These are phyloP conservation scores for Plagiodera versicolora DNA, from an alignment of 2,888 invertebrate genomes.

Conservation along the genomic window DNA sequence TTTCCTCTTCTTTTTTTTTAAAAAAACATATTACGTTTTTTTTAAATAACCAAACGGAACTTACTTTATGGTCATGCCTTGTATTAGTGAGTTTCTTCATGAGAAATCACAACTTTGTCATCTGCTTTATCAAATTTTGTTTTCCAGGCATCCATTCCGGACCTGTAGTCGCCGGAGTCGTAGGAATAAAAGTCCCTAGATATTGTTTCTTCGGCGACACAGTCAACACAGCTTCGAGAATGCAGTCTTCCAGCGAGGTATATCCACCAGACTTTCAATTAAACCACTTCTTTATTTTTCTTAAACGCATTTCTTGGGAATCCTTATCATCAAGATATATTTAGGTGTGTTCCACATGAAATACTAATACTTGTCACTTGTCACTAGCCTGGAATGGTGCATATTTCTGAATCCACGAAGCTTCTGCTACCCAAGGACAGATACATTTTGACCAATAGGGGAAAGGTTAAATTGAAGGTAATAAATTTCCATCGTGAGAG, in stretches of 20 bases:
- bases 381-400: slow-evolving; percentile 67
- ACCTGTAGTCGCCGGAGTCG: slow-evolving; percentile 83
- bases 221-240: slow-evolving; percentile 86
- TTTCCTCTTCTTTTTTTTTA: no score
- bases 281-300: no score
- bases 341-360: no score
- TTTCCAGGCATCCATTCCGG: slow-evolving; percentile 77
- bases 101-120: not conserved
- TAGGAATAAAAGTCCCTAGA: slow-evolving; percentile 78
- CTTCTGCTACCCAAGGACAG: slow-evolving; percentile 64
- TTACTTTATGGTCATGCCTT: no score
- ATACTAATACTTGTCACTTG: slow-evolving; percentile 4
- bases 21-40: no score
- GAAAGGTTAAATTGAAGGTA: slow-evolving; percentile 77
- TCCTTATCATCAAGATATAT: no score
- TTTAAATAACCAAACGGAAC: no score
- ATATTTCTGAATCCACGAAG: slow-evolving; percentile 74
- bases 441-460: slow-evolving; percentile 70
- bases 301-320: no score
- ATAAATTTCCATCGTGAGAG: no score
- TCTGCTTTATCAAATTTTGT: no score
- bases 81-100: no score
- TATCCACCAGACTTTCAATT: no score
- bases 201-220: slow-evolving; percentile 89
- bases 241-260: slow-evolving; percentile 72